phyloP scores from a whole-genome alignment of 2,797 vertebrate species.

The Hozukius guyotensis region DNA sequence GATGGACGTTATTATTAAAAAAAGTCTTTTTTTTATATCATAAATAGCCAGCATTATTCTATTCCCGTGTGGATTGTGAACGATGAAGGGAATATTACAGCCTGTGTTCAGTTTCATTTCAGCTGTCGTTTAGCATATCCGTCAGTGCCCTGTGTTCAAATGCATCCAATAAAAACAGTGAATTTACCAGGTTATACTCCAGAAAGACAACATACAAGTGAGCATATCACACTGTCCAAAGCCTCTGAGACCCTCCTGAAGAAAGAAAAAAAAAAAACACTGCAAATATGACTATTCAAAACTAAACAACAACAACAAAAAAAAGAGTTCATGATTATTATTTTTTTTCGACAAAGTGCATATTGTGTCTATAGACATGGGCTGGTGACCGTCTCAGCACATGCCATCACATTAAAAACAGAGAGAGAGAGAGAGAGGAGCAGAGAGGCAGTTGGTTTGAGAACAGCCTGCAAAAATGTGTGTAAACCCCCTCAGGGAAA shows the following conservation, averaged over 20 bases:
- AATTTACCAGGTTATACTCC: slow-evolving; percentile 43
- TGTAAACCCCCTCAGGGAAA: slow-evolving; percentile 37
- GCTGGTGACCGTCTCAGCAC: slow-evolving; percentile 44
- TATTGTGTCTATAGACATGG: slow-evolving; percentile 50
- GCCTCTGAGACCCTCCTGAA: slow-evolving; percentile 29
- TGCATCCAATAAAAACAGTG: slow-evolving; percentile 44
- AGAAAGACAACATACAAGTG: slow-evolving; percentile 47
- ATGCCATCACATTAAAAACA: slow-evolving; percentile 38
- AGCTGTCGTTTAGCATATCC: slow-evolving; percentile 10
- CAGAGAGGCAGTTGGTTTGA: slow-evolving; percentile 43
- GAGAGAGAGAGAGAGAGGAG: slow-evolving; percentile 4
- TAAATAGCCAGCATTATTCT: slow-evolving; percentile 55
- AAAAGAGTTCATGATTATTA: slow-evolving; percentile 32
- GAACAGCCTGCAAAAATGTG: slow-evolving; percentile 41
- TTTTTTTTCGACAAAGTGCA: slow-evolving; percentile 63
- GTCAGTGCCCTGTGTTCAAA: slow-evolving; percentile 42
- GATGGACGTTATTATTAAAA: slow-evolving; percentile 35
- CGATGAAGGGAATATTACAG: slow-evolving; percentile 34
- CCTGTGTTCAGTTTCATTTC: slow-evolving; percentile 5
- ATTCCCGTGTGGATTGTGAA: slow-evolving; percentile 43
- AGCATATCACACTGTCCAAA: slow-evolving; percentile 47
- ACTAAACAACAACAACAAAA: slow-evolving; percentile 32
- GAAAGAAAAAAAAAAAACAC: slow-evolving; percentile 34
- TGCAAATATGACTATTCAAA: slow-evolving; percentile 54
- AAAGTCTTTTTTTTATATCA: slow-evolving; percentile 26